Evolutionary conservation across 2,797 vertebrate genomes (phyloP).

Genomic region (Eospalax fontanierii): DNA sequence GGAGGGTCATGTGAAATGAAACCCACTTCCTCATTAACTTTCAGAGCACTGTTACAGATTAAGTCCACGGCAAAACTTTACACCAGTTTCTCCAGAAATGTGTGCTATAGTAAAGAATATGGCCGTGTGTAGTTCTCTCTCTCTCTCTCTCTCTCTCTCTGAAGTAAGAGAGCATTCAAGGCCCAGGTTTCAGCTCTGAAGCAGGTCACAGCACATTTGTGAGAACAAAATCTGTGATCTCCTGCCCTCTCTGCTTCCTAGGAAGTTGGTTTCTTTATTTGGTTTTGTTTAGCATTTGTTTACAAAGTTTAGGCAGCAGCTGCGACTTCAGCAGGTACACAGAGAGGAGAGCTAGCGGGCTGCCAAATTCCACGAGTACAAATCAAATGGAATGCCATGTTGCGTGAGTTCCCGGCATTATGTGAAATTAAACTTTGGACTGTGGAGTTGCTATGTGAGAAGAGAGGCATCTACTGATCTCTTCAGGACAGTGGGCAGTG

Average conservation of each 20-base stretch:
- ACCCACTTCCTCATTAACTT: background rate
- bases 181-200: constrained; percentile 39
- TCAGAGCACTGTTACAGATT: constrained; percentile 3
- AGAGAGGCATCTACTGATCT: constrained; percentile 59
- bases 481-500: constrained; percentile 28
- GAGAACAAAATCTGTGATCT: constrained; percentile 81
- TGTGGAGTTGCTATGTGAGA: constrained; percentile 27
- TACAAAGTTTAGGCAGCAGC: constrained; percentile 85
- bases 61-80: background rate
- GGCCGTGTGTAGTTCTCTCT: background rate
- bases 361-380: constrained; percentile 80
- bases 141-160: background rate
- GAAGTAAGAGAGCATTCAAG: constrained; percentile 39
- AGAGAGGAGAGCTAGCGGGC: constrained; percentile 74
- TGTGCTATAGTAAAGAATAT: constrained; percentile 49
- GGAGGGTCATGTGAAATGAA: background rate
- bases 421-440: constrained; percentile 74
- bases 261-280: constrained; percentile 85
- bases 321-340: constrained; percentile 84
- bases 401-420: constrained; percentile 57
- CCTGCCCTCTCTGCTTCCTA: constrained; percentile 79
- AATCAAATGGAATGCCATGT: constrained; percentile 67
- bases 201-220: constrained; percentile 75
- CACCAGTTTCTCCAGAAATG: constrained; percentile 55
- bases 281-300: constrained; percentile 85